Percentiles rank a stretch among this genome's conserved stretches.
Evolutionary conservation across 2,113 vertebrate species (phyloP).

Genomic region (human): GRCh38 chr6:167865501-167866000

Average conservation of each 20-base stretch:
- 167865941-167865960: too few relatives aligned
- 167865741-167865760: neutral
- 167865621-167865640: neutral
- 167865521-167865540: too few relatives aligned
- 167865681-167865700: neutral
- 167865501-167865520: too few relatives aligned
- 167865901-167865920: accelerated
- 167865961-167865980: neutral
- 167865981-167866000: too few relatives aligned
- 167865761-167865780: neutral
- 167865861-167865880: neutral
- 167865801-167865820: neutral
- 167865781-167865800: neutral
- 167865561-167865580: too few relatives aligned
- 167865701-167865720: neutral
- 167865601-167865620: too few relatives aligned
- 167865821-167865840: neutral
- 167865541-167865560: too few relatives aligned
- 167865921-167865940: accelerated
- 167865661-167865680: neutral
- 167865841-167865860: neutral
- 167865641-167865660: neutral
- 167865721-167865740: neutral
- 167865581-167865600: too few relatives aligned
- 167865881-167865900: neutral